phyloP scores from a whole-genome alignment of 2,888 invertebrate species.

The Cerceris rybyensis region DNA sequence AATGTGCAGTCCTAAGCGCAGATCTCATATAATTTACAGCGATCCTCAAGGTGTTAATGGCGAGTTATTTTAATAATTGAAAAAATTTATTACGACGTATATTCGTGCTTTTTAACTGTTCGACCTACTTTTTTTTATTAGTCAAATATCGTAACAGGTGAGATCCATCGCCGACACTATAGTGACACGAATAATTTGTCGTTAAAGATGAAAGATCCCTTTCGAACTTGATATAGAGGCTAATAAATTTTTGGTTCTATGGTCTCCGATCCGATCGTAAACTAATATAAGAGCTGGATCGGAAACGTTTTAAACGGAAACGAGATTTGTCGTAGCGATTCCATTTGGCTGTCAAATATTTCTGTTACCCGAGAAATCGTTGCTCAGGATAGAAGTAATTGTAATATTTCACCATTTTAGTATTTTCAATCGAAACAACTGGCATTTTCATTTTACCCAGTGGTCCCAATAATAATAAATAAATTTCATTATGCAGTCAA shows the following conservation, averaged over 20 bases:
- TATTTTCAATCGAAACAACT: not conserved
- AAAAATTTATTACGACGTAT: too few species aligned
- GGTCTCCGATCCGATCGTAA: conserved; percentile 5
- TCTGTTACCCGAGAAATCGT: not conserved
- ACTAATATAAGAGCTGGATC: not conserved
- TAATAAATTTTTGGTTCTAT: not conserved
- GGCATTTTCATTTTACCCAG: too few species aligned
- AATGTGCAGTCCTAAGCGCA: too few species aligned
- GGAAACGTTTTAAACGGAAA: conserved; percentile 6
- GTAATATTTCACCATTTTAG: not conserved
- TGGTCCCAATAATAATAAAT: too few species aligned
- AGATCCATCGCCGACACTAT: too few species aligned
- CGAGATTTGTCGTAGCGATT: conserved; percentile 1
- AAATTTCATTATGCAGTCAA: not conserved
- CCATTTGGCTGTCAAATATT: not conserved
- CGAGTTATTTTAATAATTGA: too few species aligned
- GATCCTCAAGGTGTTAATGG: too few species aligned
- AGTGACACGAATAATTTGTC: too few species aligned
- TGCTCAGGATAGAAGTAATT: not conserved
- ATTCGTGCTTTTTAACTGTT: too few species aligned
- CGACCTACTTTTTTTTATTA: too few species aligned
- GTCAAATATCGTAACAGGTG: too few species aligned
- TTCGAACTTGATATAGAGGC: not conserved
- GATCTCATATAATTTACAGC: too few species aligned
- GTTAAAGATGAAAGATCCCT: not conserved